phyloP scores from a whole-genome alignment of 2,888 invertebrate genomes.

The Heliconius erato region DNA sequence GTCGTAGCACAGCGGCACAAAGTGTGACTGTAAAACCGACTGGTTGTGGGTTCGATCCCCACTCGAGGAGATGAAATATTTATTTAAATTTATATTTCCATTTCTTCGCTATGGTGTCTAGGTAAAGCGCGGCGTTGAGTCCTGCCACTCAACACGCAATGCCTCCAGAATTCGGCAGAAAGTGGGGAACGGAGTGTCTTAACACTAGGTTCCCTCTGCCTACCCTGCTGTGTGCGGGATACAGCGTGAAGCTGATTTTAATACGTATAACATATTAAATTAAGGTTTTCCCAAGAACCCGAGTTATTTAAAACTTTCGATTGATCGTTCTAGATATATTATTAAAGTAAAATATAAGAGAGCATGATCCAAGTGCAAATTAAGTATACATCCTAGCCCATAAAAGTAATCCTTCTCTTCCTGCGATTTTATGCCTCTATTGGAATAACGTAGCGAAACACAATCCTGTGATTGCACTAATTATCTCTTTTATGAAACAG shows the following conservation, averaged over 20 bases:
- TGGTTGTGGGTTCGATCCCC: no score
- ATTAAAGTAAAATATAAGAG: constrained; percentile 71
- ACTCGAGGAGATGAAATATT: no score
- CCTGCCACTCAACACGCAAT: no score
- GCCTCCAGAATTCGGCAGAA: no score
- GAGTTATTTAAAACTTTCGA: constrained; percentile 60
- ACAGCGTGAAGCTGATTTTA: background rate
- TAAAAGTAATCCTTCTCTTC: constrained; percentile 72
- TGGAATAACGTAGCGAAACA: constrained; percentile 57
- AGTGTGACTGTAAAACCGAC: no score
- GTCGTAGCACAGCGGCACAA: no score
- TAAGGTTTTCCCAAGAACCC: constrained; percentile 21
- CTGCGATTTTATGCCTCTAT: constrained; percentile 71
- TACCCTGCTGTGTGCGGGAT: no score
- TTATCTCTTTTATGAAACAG: constrained; percentile 36
- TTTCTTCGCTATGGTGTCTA: no score
- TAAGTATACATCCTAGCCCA: constrained; percentile 72
- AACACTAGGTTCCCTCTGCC: no score
- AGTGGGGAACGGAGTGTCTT: no score
- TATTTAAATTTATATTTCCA: no score
- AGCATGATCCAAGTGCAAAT: constrained; percentile 75
- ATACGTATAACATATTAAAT: constrained; percentile 27
- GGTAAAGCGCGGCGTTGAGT: no score
- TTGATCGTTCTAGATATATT: constrained; percentile 68
- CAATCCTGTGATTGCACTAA: constrained; percentile 49